phyloP scores from a whole-genome alignment of 2,797 vertebrate species.

The Falco columbarius region DNA sequence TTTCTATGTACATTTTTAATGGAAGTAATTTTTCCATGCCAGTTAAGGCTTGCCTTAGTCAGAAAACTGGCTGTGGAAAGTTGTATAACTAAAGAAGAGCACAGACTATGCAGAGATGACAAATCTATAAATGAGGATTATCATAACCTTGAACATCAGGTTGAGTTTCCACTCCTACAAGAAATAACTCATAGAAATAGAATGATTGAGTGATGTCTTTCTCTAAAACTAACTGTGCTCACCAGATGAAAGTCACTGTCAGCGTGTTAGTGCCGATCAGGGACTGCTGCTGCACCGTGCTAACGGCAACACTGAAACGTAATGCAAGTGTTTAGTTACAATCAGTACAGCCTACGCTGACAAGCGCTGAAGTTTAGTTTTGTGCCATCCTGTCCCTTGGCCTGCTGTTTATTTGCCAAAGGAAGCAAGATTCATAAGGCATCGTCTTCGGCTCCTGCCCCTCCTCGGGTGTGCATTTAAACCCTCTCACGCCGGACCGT shows the following conservation, averaged over 20 bases:
- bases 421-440: fast-evolving
- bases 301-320: fast-evolving
- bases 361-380: fast-evolving
- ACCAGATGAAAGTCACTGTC: background rate
- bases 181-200: background rate
- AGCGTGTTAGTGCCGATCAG: fast-evolving
- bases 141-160: background rate
- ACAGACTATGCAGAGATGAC: fast-evolving
- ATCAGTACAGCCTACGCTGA: fast-evolving
- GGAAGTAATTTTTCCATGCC: background rate
- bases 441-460: background rate
- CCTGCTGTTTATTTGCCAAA: too few species aligned
- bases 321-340: fast-evolving
- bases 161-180: background rate
- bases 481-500: fast-evolving
- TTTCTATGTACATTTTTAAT: fast-evolving
- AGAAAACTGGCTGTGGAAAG: background rate
- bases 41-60: background rate
- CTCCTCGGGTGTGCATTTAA: too few species aligned
- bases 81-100: fast-evolving
- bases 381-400: background rate
- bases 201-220: background rate
- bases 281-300: fast-evolving
- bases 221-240: fast-evolving
- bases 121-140: background rate